These are phyloP conservation scores for Drosophila parabipectinata DNA, from an alignment of 1,140 invertebrate species.

Conservation along the genomic window DNA sequence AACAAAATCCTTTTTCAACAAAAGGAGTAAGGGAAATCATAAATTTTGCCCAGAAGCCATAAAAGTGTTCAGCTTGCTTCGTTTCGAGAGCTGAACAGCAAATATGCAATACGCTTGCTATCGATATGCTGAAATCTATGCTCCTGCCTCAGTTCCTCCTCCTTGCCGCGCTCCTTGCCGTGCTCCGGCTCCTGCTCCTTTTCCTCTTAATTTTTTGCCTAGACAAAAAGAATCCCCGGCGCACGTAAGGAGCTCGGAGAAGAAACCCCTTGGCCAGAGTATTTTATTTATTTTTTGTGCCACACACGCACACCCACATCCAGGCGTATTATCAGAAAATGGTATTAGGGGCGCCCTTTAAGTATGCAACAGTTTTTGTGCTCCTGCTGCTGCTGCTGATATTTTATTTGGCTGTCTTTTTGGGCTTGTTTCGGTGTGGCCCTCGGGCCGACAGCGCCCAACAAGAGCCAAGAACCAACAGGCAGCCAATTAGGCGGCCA, in stretches of 20 bases:
- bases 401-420: conserved; percentile 20
- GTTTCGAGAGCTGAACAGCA: conserved; percentile 45
- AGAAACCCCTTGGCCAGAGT: conserved; percentile 22
- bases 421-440: conserved; percentile 13
- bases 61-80: conserved; percentile 57
- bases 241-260: conserved; percentile 47
- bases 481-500: conserved; percentile 70
- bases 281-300: conserved; percentile 44
- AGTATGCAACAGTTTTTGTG: conserved; percentile 78
- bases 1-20: conserved; percentile 76
- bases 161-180: too few relatives aligned
- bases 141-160: neutral
- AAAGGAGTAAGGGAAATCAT: conserved; percentile 73
- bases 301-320: conserved; percentile 1
- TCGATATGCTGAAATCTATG: conserved; percentile 76
- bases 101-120: conserved; percentile 66
- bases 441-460: conserved; percentile 52
- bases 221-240: conserved; percentile 39
- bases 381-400: conserved; percentile 11
- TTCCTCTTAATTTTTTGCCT: conserved; percentile 11
- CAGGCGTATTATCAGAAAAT: conserved; percentile 55
- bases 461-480: conserved; percentile 22
- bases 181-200: conserved; percentile 4
- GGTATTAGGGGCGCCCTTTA: conserved; percentile 65
- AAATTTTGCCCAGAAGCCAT: conserved; percentile 79